Evolutionary conservation across 2,113 vertebrate species (phyloP).

Genomic region (Merops nubicus): DNA sequence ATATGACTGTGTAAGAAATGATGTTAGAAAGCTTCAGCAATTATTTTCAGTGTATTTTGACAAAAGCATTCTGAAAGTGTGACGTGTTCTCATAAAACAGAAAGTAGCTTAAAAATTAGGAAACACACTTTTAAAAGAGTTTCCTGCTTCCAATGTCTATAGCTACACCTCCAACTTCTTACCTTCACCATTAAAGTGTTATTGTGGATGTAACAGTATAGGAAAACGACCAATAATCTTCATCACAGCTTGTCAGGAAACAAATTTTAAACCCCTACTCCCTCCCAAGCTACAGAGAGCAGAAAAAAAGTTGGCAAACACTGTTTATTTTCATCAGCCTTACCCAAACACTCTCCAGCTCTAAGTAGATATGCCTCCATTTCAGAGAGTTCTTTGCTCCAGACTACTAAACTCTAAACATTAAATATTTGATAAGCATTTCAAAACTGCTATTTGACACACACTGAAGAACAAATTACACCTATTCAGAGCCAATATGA

Average conservation of each 20-base stretch:
- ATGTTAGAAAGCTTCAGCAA: neutral
- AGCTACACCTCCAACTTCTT: neutral
- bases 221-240: neutral
- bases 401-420: neutral
- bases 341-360: neutral
- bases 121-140: neutral
- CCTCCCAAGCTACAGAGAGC: neutral
- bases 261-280: neutral
- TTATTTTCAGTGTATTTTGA: neutral
- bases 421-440: neutral
- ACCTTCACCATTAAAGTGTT: neutral
- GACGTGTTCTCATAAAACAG: neutral
- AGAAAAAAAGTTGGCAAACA: fast-evolving
- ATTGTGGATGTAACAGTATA: neutral
- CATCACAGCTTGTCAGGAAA: neutral
- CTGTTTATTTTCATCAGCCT: neutral
- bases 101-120: neutral
- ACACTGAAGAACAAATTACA: neutral
- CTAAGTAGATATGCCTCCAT: fast-evolving
- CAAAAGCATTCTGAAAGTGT: neutral
- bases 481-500: neutral
- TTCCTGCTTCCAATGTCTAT: neutral
- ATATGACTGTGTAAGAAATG: neutral
- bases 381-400: neutral
- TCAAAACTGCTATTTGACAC: neutral